Conservation (phyloP, 2,797 vertebrate genomes). For the Hirundo rustica region DNA sequence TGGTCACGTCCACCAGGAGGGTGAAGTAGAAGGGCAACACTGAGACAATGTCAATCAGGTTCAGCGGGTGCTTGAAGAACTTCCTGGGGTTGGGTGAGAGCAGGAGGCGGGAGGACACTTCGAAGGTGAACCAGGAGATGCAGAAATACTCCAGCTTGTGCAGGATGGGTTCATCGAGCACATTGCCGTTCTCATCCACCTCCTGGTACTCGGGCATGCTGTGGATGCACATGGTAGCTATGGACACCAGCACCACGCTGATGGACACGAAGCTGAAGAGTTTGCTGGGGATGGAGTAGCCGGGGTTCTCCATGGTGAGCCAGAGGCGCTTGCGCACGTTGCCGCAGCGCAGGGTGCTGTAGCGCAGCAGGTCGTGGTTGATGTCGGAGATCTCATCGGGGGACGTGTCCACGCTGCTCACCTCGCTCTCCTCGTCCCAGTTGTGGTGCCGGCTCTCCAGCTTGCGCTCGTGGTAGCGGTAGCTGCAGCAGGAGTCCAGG, state of each 20-base stretch:
- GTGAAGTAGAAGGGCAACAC: constrained; percentile 95
- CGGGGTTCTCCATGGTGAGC: constrained; percentile 97
- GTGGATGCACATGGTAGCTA: constrained; percentile 94
- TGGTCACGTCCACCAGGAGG: constrained; percentile 82
- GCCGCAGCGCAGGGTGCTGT: constrained; percentile 86
- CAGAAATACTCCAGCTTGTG: constrained; percentile 92
- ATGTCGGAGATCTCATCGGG: constrained; percentile 92
- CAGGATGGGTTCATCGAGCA: constrained; percentile 83
- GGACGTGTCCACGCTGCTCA: constrained; percentile 91
- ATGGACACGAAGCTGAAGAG: constrained; percentile 96
- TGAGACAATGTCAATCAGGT: constrained; percentile 92
- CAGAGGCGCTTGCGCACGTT: constrained; percentile 88
- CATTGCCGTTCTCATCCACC: constrained; percentile 77
- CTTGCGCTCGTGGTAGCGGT: constrained; percentile 93
- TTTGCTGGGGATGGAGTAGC: constrained; percentile 96
- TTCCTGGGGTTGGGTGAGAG: constrained; percentile 89
- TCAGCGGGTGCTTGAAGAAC: constrained; percentile 93
- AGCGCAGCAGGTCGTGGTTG: constrained; percentile 89
- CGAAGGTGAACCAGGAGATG: constrained; percentile 96
- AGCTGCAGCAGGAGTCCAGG: constrained; percentile 94
- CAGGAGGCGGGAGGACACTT: constrained; percentile 90
- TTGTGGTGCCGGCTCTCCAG: constrained; percentile 86
- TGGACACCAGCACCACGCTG: constrained; percentile 89
- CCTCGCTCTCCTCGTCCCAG: constrained; percentile 95
- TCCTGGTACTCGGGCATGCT: constrained; percentile 93